Conservation (phyloP, 2,797 vertebrate species). For the Scleropages formosus region DNA sequence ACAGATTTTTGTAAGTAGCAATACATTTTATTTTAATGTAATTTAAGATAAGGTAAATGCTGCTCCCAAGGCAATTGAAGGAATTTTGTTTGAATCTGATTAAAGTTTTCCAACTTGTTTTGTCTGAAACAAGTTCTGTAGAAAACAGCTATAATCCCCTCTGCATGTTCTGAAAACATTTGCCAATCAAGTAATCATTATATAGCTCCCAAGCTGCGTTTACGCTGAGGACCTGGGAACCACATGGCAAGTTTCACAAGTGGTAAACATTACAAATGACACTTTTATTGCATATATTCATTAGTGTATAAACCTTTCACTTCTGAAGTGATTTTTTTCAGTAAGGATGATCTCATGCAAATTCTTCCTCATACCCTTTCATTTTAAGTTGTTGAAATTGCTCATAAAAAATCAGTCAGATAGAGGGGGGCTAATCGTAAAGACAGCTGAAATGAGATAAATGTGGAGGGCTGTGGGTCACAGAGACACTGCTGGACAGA, state of each 20-base stretch:
- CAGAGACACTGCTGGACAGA: neutral
- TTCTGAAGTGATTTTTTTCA: conserved; percentile 30
- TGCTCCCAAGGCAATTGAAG: too few species aligned
- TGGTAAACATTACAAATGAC: conserved; percentile 27
- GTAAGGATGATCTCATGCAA: conserved; percentile 50
- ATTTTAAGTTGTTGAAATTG: conserved; percentile 43
- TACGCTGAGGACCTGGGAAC: conserved; percentile 23
- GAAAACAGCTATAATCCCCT: too few species aligned
- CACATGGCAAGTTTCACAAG: conserved; percentile 30
- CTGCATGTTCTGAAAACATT: too few species aligned
- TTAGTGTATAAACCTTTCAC: conserved; percentile 35
- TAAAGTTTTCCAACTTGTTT: too few species aligned
- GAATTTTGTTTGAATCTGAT: too few species aligned
- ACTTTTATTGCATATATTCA: conserved; percentile 31
- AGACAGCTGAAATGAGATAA: neutral
- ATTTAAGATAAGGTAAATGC: too few species aligned
- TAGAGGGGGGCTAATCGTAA: neutral
- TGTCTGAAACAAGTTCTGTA: too few species aligned
- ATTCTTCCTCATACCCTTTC: conserved; percentile 42
- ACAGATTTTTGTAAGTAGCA: too few species aligned
- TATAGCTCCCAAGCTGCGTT: neutral
- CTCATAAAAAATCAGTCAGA: conserved; percentile 10
- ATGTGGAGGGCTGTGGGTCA: neutral
- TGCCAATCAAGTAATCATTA: neutral
- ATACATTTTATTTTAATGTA: too few species aligned